Evolutionary conservation across 2,797 vertebrate genomes (phyloP), one percentile per base, ranked within the genome.

Genomic region (Sebastiscus tertius): DNA sequence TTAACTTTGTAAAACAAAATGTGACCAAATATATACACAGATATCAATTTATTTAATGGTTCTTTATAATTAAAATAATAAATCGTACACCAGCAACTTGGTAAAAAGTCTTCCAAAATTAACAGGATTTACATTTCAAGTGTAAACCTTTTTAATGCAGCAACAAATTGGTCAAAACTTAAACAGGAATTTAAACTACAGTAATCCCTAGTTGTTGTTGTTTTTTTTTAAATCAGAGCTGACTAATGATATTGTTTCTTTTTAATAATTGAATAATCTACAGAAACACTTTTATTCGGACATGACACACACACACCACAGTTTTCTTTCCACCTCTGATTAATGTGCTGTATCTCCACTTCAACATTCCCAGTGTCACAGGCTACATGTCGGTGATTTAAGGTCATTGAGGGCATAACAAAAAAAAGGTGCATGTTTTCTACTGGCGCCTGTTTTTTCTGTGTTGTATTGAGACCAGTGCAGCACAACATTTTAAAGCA

Each of bases 361-460:
- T 61, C 7, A 76, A 63, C 80, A 77, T 87, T 72, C 81, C 72
- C 62, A 36, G 71, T 66, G 72, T 71, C 69, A 61, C 52, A 14
- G 72, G 12, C 67, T 74, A 20, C 26, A 13, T 60, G 65, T 65
- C 63, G 77, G 61, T 75, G 63, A 68, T 52, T 24, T 24, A 0
- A 29, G 56, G 1, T 71, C 68, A 60, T 26, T 4, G 39, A 54
- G 56, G 69, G 33, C 14, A 46, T 31, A 6, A 22, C 65, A n/a
- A 72, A 49, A 49, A 49, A 26, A 22, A 1, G 63, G 56, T 88
- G 86, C 90, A 85, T 88, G 88, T 89, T 87, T 81, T 61, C 56
- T 76, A 12, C 33, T 66, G 58, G 78, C 24, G 66, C 84, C 84
- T 88, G 76, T 77, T 87, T 77, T 87, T 69, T 26, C 16, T 77